Evolutionary conservation across 2,797 vertebrate genomes (phyloP).

Genomic region (Clarias fuscus): DNA sequence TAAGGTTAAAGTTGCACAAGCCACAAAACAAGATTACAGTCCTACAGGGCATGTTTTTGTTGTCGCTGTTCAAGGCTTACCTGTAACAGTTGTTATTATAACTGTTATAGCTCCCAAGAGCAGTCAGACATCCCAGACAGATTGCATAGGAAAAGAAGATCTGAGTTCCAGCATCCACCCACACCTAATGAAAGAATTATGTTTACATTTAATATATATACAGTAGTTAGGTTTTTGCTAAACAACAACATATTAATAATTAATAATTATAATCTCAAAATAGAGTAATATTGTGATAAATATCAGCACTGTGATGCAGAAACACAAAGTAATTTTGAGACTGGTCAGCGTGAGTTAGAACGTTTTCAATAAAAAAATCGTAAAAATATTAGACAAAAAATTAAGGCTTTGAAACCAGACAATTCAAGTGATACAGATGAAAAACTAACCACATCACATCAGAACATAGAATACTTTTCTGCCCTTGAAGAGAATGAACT

Average conservation of each 20-base stretch:
- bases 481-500: too few species aligned
- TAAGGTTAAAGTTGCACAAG: neutral
- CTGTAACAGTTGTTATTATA: constrained; percentile 99
- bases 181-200: constrained; percentile 77
- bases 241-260: neutral
- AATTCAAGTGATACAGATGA: too few species aligned
- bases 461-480: too few species aligned
- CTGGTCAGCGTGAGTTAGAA: too few species aligned
- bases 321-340: too few species aligned
- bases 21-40: neutral
- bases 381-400: too few species aligned
- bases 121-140: constrained; percentile 96
- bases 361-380: too few species aligned
- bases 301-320: too few species aligned
- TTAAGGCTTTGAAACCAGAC: too few species aligned
- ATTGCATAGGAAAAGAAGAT: constrained; percentile 99
- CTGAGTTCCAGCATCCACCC: constrained; percentile 98
- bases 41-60: neutral
- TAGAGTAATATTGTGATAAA: too few species aligned
- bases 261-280: too few species aligned
- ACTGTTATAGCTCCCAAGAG: constrained; percentile 95
- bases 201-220: neutral
- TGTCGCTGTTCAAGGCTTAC: constrained; percentile 65
- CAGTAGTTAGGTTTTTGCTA: neutral
- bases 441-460: too few species aligned